Percentiles rank a stretch among this genome's conserved stretches.
Conservation (phyloP, 2,888 invertebrate species). For the Caenorhabditis sp. region DNA sequence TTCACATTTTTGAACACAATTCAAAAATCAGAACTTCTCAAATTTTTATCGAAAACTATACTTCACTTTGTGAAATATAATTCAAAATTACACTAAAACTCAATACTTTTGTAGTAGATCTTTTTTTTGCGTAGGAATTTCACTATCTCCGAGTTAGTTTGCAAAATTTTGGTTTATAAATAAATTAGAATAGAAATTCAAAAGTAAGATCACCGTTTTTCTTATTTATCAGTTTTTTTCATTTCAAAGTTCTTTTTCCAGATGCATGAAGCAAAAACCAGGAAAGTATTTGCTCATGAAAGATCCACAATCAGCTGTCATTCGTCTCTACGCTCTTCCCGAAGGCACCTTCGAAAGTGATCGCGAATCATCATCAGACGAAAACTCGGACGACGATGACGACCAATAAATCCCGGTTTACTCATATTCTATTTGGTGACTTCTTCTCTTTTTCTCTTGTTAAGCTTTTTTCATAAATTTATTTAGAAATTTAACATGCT, state of each 20-base stretch:
- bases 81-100: no score
- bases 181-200: no score
- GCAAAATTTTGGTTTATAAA: no score
- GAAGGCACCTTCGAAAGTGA: conserved; percentile 98
- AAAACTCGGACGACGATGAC: conserved; percentile 78
- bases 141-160: no score
- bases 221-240: no score
- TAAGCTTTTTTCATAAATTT: conserved; percentile 15
- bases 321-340: conserved; percentile 95
- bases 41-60: no score
- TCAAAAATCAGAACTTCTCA: not conserved
- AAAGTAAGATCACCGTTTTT: no score
- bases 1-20: no score
- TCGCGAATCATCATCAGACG: conserved; percentile 80
- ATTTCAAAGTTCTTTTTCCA: no score
- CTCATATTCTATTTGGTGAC: conserved; percentile 17
- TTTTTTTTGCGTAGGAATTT: no score
- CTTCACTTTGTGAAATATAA: no score
- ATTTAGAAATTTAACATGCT: not conserved
- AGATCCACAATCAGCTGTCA: conserved; percentile 79
- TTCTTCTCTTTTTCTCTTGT: conserved; percentile 13
- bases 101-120: no score
- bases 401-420: conserved; percentile 55
- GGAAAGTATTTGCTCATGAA: conserved; percentile 68
- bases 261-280: conserved; percentile 63